A percentile compares a stretch with the other conserved stretches of the same genome.
phyloP scores from a whole-genome alignment of 2,797 vertebrate genomes.

The Setipinna tenuifilis region DNA sequence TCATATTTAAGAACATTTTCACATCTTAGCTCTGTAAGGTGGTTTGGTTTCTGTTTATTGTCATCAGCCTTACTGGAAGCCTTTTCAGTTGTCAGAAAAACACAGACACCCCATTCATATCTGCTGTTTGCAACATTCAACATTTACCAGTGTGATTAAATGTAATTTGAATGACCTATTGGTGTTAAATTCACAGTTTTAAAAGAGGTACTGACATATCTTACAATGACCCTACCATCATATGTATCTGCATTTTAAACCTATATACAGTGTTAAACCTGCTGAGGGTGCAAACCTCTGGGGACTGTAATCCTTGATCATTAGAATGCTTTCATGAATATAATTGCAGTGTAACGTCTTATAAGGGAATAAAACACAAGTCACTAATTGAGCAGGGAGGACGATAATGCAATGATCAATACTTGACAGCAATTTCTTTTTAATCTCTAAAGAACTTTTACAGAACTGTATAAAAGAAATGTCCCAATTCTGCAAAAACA shows the following conservation, averaged over 20 bases:
- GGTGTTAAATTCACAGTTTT: background rate
- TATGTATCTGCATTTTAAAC: constrained; percentile 2
- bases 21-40: constrained; percentile 42
- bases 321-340: background rate
- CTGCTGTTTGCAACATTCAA: constrained; percentile 64
- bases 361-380: background rate
- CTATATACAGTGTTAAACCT: background rate
- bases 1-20: constrained; percentile 57
- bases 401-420: background rate
- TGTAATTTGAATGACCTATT: background rate
- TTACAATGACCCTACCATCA: background rate
- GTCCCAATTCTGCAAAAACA: constrained; percentile 10
- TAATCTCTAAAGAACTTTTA: constrained; percentile 5
- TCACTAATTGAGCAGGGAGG: constrained; percentile 1
- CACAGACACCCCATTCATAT: background rate
- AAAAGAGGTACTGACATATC: background rate
- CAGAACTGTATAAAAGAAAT: background rate
- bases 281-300: background rate
- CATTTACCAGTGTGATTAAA: constrained; percentile 25
- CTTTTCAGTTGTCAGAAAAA: constrained; percentile 42
- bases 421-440: background rate
- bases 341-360: background rate
- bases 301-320: background rate
- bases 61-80: background rate
- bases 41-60: constrained; percentile 56